Evolutionary conservation across 2,888 invertebrate genomes (phyloP), one percentile per base, ranked within the genome.

Genomic region (Xanthia icteritia): DNA sequence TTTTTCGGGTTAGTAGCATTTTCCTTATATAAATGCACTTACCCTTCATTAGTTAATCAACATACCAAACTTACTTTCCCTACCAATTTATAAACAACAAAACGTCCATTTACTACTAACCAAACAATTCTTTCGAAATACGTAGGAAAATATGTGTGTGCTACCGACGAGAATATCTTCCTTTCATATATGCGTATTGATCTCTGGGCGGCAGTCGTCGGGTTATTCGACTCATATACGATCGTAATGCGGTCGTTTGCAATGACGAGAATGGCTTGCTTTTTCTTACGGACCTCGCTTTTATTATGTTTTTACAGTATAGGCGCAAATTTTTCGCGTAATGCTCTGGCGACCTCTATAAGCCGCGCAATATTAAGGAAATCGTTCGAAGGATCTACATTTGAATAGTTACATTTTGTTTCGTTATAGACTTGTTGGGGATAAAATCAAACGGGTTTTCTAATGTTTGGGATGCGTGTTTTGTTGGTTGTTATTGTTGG

Each of bases 231-330:
- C 85, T 84, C 87, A 81, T 88, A 89, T 79, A 81, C 78, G 83
- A 73, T 80, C 79, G 88, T 89, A 91, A 91, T 88, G 85, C 69
- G 86, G 82, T 82, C 88, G 88, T 91, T 90, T 81, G 84, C 88
- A 89, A 90, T 90, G 89, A 88, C 88, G 87, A 83, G 80, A 89
- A 92, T 90, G 58, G 84, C 76, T 81, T 83, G 85, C 86, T 88
- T 90, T 87, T 87, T 87, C 85, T 89, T 87, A 85, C 85, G 56
- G 73, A 77, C 83, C 82, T 73, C 75, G 81, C 71, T 87, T 91
- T 91, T 90, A 89, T 90, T 90, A 89, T 90, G 88, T 92, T 90
- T 88, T 90, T 89, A 86, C 83, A 85, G 83, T 89, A 84, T 86
- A 87, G 85, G 85, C 83, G 88, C 86, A 89, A 92, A 91, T 90